A percentile compares a stretch with the other conserved stretches of the same genome.
Evolutionary conservation across 2,113 vertebrate genomes (phyloP).

Genomic region (Propithecus coquereli): DNA sequence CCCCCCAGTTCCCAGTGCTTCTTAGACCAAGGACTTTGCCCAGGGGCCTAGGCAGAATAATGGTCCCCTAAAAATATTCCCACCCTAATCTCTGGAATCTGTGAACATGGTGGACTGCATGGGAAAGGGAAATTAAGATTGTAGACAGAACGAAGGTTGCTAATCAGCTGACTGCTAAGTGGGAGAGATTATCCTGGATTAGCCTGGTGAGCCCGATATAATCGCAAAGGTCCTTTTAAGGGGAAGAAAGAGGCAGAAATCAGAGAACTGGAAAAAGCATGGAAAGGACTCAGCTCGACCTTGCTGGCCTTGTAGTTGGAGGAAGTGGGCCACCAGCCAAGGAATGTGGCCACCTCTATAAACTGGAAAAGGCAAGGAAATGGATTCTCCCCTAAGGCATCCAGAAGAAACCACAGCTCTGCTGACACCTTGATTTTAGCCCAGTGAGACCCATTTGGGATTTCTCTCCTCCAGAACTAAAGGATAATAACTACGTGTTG

Average conservation of each 20-base stretch:
- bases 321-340: not conserved
- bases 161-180: not conserved
- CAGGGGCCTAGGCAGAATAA: not conserved
- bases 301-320: not conserved
- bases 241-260: not conserved
- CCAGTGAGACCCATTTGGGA: not conserved
- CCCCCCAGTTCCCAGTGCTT: not conserved
- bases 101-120: not conserved
- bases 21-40: not conserved
- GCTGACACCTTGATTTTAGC: not conserved
- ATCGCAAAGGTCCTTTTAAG: not conserved
- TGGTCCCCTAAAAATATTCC: not conserved
- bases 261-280: not conserved
- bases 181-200: not conserved
- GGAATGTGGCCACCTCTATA: not conserved
- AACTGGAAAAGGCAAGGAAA: not conserved
- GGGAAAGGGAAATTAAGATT: not conserved
- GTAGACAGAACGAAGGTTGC: not conserved
- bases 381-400: too few species aligned
- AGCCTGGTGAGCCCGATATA: not conserved
- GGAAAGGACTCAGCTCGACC: not conserved
- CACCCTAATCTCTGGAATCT: not conserved
- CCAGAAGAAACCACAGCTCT: not conserved
- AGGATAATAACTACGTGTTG: not conserved
- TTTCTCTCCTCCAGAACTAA: not conserved